These are phyloP conservation scores for Chromis chromis DNA, from an alignment of 2,797 vertebrate genomes.

Conservation along the genomic window DNA sequence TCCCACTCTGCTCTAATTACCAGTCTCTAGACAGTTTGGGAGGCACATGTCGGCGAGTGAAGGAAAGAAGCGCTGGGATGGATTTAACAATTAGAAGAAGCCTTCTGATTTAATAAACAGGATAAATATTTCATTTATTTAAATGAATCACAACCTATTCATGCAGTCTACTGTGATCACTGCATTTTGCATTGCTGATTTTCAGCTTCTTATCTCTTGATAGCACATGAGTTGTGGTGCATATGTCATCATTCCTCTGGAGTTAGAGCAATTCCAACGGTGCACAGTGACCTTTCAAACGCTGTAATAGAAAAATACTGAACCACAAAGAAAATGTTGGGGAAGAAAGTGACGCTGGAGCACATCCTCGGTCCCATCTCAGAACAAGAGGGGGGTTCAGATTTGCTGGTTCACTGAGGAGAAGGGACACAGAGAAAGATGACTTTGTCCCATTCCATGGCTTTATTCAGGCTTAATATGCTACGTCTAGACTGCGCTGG, in stretches of 20 bases:
- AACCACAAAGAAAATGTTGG: slow-evolving; percentile 22
- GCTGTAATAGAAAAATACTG: slow-evolving; percentile 37
- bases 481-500: slow-evolving; percentile 24
- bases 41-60: slow-evolving; percentile 49
- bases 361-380: slow-evolving; percentile 5
- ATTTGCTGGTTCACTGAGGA: slow-evolving; percentile 29
- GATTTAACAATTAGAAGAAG: slow-evolving; percentile 47
- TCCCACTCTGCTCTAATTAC: slow-evolving; percentile 75
- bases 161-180: not conserved
- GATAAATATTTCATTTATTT: slow-evolving; percentile 25
- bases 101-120: slow-evolving; percentile 39
- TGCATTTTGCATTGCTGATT: not conserved
- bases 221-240: slow-evolving; percentile 11
- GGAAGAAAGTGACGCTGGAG: slow-evolving; percentile 9
- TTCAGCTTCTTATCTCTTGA: not conserved
- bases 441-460: slow-evolving; percentile 24
- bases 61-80: slow-evolving; percentile 33
- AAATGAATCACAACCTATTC: slow-evolving; percentile 16
- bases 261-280: slow-evolving; percentile 12
- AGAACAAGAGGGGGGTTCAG: slow-evolving; percentile 27
- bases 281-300: slow-evolving; percentile 54
- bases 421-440: slow-evolving; percentile 33
- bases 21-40: slow-evolving; percentile 64
- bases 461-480: slow-evolving; percentile 37
- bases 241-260: slow-evolving; percentile 27